Conservation (phyloP, 2,888 invertebrate species). For the Trimorus sp. region DNA sequence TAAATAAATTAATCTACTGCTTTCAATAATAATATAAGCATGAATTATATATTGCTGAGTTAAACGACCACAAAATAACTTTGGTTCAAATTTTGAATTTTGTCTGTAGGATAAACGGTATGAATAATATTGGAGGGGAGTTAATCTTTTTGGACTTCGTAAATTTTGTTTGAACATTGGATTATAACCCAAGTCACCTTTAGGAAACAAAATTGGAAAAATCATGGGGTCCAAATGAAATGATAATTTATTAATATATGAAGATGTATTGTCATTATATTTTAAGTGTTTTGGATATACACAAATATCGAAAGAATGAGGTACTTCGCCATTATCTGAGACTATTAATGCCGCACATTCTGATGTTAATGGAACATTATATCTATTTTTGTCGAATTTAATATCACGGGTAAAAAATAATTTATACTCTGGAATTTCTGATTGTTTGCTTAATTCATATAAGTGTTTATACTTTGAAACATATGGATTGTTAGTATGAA, state of each 20-base stretch:
- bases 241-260: slow-evolving; percentile 15
- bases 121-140: too few species aligned
- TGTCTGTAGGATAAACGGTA: too few species aligned
- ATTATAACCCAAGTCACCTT: slow-evolving; percentile 20
- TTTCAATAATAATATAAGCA: too few species aligned
- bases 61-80: too few species aligned
- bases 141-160: not conserved
- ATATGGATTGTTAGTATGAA: slow-evolving; percentile 17
- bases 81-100: too few species aligned
- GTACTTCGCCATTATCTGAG: not conserved
- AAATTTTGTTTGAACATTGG: slow-evolving; percentile 9
- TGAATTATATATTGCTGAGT: too few species aligned
- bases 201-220: slow-evolving; percentile 20
- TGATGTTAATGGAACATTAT: slow-evolving; percentile 9
- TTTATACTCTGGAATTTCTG: slow-evolving; percentile 4
- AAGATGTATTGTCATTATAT: not conserved
- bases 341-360: slow-evolving; percentile 19
- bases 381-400: not conserved
- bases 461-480: slow-evolving; percentile 4
- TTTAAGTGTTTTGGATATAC: slow-evolving; percentile 2
- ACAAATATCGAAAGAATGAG: not conserved
- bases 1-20: too few species aligned
- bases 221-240: slow-evolving; percentile 21
- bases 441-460: slow-evolving; percentile 5
- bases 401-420: slow-evolving; percentile 20